These are phyloP conservation scores for Phyllotis vaccarum DNA, from an alignment of 2,797 vertebrate genomes.

Conservation along the genomic window DNA sequence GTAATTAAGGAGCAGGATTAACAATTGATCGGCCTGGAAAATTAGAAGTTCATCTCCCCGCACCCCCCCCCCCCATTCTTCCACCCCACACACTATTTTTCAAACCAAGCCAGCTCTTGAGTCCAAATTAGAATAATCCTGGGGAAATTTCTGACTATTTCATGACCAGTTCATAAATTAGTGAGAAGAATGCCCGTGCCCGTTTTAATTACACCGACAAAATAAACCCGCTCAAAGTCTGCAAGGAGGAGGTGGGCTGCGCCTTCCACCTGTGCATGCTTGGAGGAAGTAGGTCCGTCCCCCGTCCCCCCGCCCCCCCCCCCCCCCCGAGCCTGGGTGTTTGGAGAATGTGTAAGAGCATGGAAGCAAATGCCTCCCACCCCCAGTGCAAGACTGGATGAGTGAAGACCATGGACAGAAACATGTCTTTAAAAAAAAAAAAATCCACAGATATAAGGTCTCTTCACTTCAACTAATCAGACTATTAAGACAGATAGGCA, in stretches of 20 bases:
- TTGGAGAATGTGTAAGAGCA: not conserved
- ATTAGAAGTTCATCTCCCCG: slow-evolving; percentile 85
- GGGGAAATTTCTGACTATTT: slow-evolving; percentile 72
- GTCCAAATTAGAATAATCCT: slow-evolving; percentile 80
- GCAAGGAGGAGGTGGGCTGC: slow-evolving; percentile 4
- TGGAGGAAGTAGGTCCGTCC: not conserved
- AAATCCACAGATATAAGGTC: not conserved
- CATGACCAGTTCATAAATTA: slow-evolving; percentile 80
- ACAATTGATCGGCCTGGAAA: slow-evolving; percentile 88
- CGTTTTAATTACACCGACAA: slow-evolving; percentile 58
- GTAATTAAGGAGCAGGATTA: slow-evolving; percentile 91
- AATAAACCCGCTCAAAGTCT: slow-evolving; percentile 50
- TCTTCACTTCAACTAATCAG: not conserved
- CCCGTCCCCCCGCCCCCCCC: too few relatives aligned
- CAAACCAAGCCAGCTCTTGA: slow-evolving; percentile 75
- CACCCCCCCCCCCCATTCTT: slow-evolving; percentile 17
- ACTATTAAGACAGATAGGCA: not conserved
- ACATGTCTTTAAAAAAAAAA: not conserved
- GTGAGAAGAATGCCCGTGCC: slow-evolving; percentile 69
- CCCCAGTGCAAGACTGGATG: not conserved
- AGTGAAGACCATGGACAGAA: not conserved
- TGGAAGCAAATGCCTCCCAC: not conserved
- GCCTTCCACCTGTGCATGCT: slow-evolving; percentile 11
- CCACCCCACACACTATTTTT: slow-evolving; percentile 55
- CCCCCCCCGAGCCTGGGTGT: not conserved